A percentile compares a stretch with the other conserved stretches of the same genome.
phyloP scores from a whole-genome alignment of 2,888 invertebrate genomes.

The Parnassius orleans region DNA sequence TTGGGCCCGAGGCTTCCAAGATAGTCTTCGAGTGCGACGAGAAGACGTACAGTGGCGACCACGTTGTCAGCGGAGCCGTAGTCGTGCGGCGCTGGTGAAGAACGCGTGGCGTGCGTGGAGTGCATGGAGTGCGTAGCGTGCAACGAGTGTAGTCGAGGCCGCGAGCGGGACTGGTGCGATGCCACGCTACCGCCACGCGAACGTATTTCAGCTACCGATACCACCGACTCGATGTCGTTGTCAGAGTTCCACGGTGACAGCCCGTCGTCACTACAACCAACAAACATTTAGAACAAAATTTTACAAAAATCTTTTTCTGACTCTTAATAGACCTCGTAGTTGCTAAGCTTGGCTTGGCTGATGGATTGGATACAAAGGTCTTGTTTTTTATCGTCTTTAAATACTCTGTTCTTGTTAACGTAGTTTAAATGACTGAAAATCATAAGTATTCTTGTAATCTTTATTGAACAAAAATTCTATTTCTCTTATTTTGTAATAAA shows the following conservation, averaged over 20 bases:
- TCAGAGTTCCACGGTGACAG: conserved; percentile 70
- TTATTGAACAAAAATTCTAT: too few relatives aligned
- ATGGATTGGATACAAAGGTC: too few relatives aligned
- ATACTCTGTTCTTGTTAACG: too few relatives aligned
- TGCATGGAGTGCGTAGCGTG: conserved; percentile 29
- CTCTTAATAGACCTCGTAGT: too few relatives aligned
- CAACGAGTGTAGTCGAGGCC: conserved; percentile 36
- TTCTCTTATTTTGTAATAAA: too few relatives aligned
- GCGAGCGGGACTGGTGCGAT: conserved; percentile 52
- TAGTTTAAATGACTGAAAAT: too few relatives aligned
- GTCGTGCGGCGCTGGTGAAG: conserved; percentile 37
- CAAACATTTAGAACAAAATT: too few relatives aligned
- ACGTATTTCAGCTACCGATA: conserved; percentile 34
- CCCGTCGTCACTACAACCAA: conserved; percentile 48
- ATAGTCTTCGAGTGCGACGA: conserved; percentile 91
- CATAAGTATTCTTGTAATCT: too few relatives aligned
- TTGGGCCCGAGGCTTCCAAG: conserved; percentile 92
- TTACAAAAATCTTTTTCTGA: too few relatives aligned
- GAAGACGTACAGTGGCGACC: conserved; percentile 85
- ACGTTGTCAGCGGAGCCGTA: conserved; percentile 78
- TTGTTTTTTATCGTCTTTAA: too few relatives aligned
- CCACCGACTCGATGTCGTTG: conserved; percentile 47
- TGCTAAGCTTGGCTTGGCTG: too few relatives aligned
- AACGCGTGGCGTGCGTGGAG: conserved; percentile 32
- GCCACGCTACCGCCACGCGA: conserved; percentile 34